These are phyloP conservation scores for Lagorchestes hirsutus DNA, from an alignment of 2,797 vertebrate species.

Conservation along the genomic window DNA sequence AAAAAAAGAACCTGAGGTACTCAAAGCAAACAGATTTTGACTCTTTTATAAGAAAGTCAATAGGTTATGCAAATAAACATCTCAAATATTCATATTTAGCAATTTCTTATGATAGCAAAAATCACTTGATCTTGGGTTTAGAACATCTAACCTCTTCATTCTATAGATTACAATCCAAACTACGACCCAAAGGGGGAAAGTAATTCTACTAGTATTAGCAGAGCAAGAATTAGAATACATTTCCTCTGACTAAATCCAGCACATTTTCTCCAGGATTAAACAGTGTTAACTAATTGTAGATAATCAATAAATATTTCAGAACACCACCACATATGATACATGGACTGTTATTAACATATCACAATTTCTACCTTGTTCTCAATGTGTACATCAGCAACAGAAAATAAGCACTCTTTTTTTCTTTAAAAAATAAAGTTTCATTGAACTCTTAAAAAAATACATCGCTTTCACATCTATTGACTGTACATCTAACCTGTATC, in stretches of 20 bases:
- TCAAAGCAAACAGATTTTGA: background rate
- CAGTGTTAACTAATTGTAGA: background rate
- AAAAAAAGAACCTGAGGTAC: background rate
- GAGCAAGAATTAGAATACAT: background rate
- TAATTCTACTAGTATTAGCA: background rate
- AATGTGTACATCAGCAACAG: background rate
- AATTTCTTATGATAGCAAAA: background rate
- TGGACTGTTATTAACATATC: background rate
- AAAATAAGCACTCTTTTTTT: background rate
- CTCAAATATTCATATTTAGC: background rate
- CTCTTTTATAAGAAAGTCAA: background rate
- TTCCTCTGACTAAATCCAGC: background rate
- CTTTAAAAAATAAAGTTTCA: background rate
- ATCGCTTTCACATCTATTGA: background rate
- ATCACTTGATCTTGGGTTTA: background rate
- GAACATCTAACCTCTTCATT: background rate
- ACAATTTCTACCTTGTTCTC: background rate
- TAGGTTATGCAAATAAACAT: background rate
- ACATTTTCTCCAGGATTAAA: background rate
- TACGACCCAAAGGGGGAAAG: background rate
- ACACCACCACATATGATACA: background rate
- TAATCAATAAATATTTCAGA: constrained; percentile 20
- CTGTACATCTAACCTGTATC: background rate
- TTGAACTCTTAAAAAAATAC: background rate
- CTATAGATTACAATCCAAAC: background rate